Evolutionary conservation across 2,113 vertebrate species (phyloP).

Genomic region (Apaloderma vittatum): DNA sequence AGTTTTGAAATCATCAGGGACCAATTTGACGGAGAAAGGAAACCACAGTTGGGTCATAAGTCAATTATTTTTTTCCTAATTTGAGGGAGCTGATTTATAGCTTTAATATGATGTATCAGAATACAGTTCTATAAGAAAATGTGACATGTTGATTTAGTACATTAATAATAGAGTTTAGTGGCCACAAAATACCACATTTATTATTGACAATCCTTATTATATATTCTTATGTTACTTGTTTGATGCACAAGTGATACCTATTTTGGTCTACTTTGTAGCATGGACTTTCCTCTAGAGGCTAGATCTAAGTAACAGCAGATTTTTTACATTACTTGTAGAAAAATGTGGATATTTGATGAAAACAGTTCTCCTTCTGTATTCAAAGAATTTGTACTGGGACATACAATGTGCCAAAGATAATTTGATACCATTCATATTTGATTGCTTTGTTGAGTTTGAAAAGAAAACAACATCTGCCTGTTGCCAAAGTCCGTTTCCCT

Average conservation of each 20-base stretch:
- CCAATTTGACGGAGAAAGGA: neutral
- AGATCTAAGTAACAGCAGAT: neutral
- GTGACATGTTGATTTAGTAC: neutral
- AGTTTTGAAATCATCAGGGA: neutral
- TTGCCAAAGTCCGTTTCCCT: constrained; percentile 28
- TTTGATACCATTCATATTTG: constrained; percentile 37
- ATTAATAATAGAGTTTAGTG: neutral
- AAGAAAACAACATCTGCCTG: constrained; percentile 15
- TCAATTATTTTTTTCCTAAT: neutral
- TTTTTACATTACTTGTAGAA: neutral
- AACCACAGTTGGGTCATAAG: neutral
- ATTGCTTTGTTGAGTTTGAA: constrained; percentile 19
- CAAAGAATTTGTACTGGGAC: neutral
- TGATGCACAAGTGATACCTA: neutral
- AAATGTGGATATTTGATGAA: neutral
- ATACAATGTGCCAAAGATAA: constrained; percentile 1
- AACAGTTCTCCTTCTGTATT: neutral
- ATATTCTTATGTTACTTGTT: neutral
- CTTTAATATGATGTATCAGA: neutral
- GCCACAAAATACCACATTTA: neutral
- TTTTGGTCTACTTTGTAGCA: neutral
- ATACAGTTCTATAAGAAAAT: neutral
- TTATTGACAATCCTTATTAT: neutral
- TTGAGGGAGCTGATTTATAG: neutral
- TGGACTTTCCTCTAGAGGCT: neutral